Evolutionary conservation across 2,797 vertebrate genomes (phyloP).

Genomic region (Pangasius krempfi): DNA sequence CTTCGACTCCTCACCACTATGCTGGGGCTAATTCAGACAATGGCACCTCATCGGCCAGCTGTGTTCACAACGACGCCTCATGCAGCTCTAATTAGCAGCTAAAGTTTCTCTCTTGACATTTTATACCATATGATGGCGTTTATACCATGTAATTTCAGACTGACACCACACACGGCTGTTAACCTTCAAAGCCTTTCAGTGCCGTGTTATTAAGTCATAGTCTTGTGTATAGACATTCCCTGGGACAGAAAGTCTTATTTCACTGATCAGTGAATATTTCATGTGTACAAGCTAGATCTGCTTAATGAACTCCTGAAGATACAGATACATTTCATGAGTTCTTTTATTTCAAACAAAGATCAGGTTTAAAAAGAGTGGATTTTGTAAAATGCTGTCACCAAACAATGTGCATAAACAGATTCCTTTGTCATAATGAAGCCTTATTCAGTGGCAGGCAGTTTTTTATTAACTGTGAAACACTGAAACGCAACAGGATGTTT

Average conservation of each 20-base stretch:
- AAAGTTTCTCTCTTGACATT: not conserved
- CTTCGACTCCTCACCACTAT: not conserved
- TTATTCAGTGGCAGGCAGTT: not conserved
- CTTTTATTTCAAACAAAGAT: not conserved
- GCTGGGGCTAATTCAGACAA: not conserved
- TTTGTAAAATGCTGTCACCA: not conserved
- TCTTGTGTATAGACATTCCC: not conserved
- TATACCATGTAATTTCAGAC: slow-evolving; percentile 11
- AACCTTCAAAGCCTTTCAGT: not conserved
- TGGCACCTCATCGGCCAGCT: not conserved
- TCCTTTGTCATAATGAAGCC: not conserved
- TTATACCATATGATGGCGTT: not conserved
- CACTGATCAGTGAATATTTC: not conserved
- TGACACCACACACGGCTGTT: slow-evolving; percentile 5
- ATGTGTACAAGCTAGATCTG: not conserved
- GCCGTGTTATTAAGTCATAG: not conserved
- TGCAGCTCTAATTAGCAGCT: slow-evolving; percentile 6
- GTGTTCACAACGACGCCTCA: not conserved
- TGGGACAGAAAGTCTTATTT: not conserved
- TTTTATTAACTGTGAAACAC: slow-evolving; percentile 3
- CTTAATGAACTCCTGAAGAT: slow-evolving; percentile 1
- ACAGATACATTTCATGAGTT: not conserved
- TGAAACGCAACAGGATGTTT: not conserved
- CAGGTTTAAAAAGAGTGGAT: not conserved
- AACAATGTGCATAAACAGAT: not conserved